Evolutionary conservation across 2,797 vertebrate genomes (phyloP).

Genomic region (Lycodopsis pacificus): DNA sequence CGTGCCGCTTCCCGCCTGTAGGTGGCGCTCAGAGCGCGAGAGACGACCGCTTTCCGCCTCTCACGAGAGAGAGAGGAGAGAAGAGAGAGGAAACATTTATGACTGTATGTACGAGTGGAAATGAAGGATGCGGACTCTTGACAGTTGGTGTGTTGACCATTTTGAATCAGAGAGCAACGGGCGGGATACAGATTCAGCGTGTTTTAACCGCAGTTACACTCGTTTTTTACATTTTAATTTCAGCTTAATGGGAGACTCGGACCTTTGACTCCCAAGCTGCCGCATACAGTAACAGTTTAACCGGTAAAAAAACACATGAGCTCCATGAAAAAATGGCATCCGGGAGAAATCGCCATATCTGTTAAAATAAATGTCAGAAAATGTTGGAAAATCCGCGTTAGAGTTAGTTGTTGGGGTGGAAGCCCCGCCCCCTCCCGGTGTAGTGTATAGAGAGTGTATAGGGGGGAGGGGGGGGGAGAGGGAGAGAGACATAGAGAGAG

Average conservation of each 20-base stretch:
- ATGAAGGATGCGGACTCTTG: not conserved
- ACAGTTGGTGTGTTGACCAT: not conserved
- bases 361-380: not conserved
- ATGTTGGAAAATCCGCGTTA: conserved; percentile 62
- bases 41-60: conserved; percentile 44
- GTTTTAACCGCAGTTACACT: not conserved
- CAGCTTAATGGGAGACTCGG: not conserved
- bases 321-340: not conserved
- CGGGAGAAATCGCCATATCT: not conserved
- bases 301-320: not conserved
- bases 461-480: not conserved
- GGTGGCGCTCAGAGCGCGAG: conserved; percentile 83
- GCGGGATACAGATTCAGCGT: not conserved
- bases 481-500: not conserved
- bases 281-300: not conserved
- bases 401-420: conserved; percentile 53
- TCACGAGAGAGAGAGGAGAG: not conserved
- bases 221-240: not conserved
- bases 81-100: conserved; percentile 3
- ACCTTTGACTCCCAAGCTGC: conserved; percentile 18
- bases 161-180: not conserved
- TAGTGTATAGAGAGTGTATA: conserved; percentile 44
- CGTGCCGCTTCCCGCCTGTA: conserved; percentile 68
- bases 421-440: conserved; percentile 62
- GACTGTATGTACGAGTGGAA: not conserved